Evolutionary conservation across 2,113 vertebrate species (phyloP), one percentile per base, ranked within the genome.

Genomic region (Mormyrus iriodes): DNA sequence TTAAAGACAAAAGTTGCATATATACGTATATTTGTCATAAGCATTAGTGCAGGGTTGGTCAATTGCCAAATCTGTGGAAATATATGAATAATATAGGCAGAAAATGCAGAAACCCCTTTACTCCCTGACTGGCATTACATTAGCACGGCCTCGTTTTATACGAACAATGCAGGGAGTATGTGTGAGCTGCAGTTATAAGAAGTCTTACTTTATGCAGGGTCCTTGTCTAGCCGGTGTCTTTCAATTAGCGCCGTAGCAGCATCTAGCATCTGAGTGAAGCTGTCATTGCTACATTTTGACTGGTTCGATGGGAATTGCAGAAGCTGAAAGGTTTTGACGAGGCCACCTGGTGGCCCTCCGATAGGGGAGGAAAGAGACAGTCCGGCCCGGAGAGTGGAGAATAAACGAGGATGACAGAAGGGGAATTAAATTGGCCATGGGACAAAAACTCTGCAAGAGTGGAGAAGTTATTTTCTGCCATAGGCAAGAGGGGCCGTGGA

Each of bases 381-480:
- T 21, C 21, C 35, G 48, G 24, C 21, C 88, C 17, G 55, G 24
- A 86, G 83, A 91, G 88, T 86, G 61, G 83, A 91, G 91, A 89
- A 91, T 90, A 91, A 90, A 91, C 85, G 91, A 88, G 88, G 91
- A 84, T 58, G 88, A 91, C 84, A 88, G 48, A 27, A 88, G 88
- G 69, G 84, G 82, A 91, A 91, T 91, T 91, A 93, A 91, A 90
- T 90, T 92, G 91, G 91, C 91, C 89, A 89, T 73, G 90, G 90
- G 88, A 92, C 88, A 87, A 89, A 86, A 88, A 89, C 15, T 19
- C 4, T 44, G 88, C 79, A 73, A 90, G 89, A 89, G n/a, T 4
- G 65, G 51, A 89, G 90, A 87, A 90, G 90, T 92, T 91, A 93
- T 92, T 93, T 91, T 90, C 90, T 91, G 86, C 90, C 58, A 86